These are phyloP conservation scores for Drosophila hawaiiensis DNA, from an alignment of 2,888 invertebrate species.

Conservation along the genomic window DNA sequence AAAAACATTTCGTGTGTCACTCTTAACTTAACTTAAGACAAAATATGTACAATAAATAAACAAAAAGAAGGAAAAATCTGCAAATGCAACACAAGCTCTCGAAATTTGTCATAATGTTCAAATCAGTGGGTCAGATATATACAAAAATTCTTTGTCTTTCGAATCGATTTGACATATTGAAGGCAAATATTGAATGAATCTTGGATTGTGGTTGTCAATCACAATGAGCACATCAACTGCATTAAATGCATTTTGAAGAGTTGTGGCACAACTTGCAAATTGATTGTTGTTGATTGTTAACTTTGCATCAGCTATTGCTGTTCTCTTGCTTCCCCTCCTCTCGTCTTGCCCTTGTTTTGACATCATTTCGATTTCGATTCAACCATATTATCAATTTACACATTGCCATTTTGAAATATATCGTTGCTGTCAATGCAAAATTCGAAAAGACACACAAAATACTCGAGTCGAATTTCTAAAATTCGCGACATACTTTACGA, in stretches of 20 bases:
- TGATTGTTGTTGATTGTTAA: neutral
- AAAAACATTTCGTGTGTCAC: constrained; percentile 29
- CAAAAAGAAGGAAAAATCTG: neutral
- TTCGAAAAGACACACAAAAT: neutral
- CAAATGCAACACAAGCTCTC: constrained; percentile 22
- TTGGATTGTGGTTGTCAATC: neutral
- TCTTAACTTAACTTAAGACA: constrained; percentile 15
- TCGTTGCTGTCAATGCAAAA: neutral
- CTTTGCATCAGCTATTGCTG: neutral
- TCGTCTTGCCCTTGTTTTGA: neutral
- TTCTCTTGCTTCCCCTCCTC: neutral
- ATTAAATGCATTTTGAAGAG: neutral
- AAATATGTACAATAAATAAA: constrained; percentile 8
- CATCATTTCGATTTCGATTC: neutral
- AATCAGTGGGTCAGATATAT: neutral
- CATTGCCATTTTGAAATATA: neutral
- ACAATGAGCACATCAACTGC: neutral
- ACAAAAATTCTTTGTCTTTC: neutral
- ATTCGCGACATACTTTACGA: neutral
- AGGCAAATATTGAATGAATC: neutral
- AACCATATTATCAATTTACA: neutral
- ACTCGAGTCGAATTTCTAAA: neutral
- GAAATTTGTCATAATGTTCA: neutral
- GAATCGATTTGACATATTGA: neutral
- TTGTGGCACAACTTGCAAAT: neutral